Base-by-base conservation (phyloP, 2,113 vertebrate genomes). In the Ciconia stormi region DNA sequence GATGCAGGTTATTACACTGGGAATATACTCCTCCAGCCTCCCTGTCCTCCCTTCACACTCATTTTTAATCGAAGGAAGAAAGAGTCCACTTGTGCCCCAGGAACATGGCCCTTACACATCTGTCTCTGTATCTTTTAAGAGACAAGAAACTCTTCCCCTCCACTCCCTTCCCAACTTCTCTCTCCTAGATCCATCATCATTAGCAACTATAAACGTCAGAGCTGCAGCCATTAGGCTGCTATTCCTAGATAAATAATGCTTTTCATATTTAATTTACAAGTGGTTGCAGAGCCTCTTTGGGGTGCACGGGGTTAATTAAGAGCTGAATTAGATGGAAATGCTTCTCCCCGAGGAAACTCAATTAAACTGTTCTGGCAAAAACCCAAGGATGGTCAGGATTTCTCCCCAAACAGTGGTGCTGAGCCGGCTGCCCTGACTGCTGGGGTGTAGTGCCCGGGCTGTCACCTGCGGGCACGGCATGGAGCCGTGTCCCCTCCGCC, bases 181-280 rank as follows among this genome's bases (percentile, higher is more conserved):
- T 88, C 87, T 87, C 93, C 42, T 50, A 74, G 80, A 98, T 98
- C 94, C 93, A 97, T 98, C 98, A 98, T 98, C 97, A 98, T 98
- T 98, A 98, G 95, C 36, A 61, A 97, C 97, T 86, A 95, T 98
- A 97, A 98, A 97, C 12, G 80, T 97, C 97, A 97, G 94, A 94
- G 89, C 89, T 52, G n/a, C 89, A 97, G 95, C 94, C 85, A 73
- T 97, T 97, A 96, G 95, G 94, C 96, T 96, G 93, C 97, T 97
- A 94, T 93, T 97, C 90, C 94, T 94, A 93, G 97, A 98, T 97
- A 98, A 98, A 98, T 97, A 98, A 97, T 96, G 94, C 97, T 98
- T 98, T 98, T 98, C 98, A 98, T 98, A 98, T 98, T 98, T 98
- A 98, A 98, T 98, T 98, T 98, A 98, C 56, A 94, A 98, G 95